Evolutionary conservation across 2,797 vertebrate species (phyloP).

Genomic region (Neomorphus geoffroyi): DNA sequence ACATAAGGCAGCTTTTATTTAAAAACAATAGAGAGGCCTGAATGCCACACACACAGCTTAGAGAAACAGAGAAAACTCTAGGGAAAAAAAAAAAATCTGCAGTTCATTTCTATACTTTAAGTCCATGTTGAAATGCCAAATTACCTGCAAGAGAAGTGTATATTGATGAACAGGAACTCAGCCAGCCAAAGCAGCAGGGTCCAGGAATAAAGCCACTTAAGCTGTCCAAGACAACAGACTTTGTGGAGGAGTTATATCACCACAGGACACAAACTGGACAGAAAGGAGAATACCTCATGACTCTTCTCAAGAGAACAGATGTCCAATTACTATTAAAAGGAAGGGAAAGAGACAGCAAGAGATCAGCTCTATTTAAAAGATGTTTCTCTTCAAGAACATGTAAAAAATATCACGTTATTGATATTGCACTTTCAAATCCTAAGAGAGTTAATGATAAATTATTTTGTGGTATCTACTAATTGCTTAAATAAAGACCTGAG

Average conservation of each 20-base stretch:
- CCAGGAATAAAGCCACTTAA: neutral
- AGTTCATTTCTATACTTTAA: neutral
- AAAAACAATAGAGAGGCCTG: neutral
- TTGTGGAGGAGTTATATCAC: conserved; percentile 39
- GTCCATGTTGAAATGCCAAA: neutral
- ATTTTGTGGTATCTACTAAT: neutral
- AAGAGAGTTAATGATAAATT: neutral
- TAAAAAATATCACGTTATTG: neutral
- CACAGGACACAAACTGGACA: conserved; percentile 56
- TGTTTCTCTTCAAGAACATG: neutral
- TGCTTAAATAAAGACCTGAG: neutral
- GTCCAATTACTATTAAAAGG: conserved; percentile 27
- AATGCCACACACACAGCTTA: neutral
- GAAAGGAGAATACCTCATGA: neutral
- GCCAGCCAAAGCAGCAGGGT: conserved; percentile 4
- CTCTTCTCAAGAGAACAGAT: conserved; percentile 31
- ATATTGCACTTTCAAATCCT: neutral
- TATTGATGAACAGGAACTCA: neutral
- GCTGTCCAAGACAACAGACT: conserved; percentile 57
- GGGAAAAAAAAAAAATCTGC: neutral
- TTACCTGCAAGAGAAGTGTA: neutral
- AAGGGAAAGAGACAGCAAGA: neutral
- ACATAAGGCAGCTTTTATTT: neutral
- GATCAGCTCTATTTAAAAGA: neutral
- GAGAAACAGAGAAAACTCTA: neutral